phyloP scores from a whole-genome alignment of 2,797 vertebrate species.

The Dermochelys coriacea region DNA sequence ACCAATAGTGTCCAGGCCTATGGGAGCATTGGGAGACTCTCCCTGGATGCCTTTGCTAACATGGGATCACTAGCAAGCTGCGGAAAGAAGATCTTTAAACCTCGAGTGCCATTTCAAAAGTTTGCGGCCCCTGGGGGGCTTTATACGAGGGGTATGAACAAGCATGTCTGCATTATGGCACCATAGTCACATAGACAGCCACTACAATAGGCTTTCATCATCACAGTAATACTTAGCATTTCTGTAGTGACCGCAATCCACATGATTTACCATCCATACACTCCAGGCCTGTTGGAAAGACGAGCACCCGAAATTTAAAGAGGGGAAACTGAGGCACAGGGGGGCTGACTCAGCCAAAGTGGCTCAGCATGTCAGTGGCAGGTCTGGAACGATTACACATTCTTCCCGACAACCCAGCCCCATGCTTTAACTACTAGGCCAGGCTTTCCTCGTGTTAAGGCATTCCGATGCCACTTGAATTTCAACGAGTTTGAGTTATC shows the following conservation, averaged over 20 bases:
- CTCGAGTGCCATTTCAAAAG: accelerated
- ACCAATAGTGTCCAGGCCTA: accelerated
- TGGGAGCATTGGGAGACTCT: accelerated
- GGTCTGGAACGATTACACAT: neutral
- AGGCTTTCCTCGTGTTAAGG: neutral
- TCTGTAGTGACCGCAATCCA: neutral
- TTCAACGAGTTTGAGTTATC: neutral
- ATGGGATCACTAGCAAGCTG: accelerated
- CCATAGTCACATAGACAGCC: neutral
- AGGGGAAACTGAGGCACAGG: accelerated
- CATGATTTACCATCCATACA: neutral
- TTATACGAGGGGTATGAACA: too few relatives aligned
- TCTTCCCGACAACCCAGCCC: neutral
- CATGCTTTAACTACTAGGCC: neutral
- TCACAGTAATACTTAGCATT: accelerated
- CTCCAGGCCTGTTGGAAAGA: neutral
- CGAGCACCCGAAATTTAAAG: neutral
- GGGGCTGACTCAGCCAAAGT: neutral
- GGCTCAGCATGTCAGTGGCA: neutral
- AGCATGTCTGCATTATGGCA: neutral
- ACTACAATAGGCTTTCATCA: accelerated
- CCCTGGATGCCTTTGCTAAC: neutral
- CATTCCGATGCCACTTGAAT: neutral
- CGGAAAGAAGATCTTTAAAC: neutral
- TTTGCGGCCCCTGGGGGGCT: neutral